Percentiles rank a stretch among this genome's conserved stretches.
Conservation (phyloP, 30 jellyfish, hydroid and myxozoan genomes). For the Aurelia aurita region DNA sequence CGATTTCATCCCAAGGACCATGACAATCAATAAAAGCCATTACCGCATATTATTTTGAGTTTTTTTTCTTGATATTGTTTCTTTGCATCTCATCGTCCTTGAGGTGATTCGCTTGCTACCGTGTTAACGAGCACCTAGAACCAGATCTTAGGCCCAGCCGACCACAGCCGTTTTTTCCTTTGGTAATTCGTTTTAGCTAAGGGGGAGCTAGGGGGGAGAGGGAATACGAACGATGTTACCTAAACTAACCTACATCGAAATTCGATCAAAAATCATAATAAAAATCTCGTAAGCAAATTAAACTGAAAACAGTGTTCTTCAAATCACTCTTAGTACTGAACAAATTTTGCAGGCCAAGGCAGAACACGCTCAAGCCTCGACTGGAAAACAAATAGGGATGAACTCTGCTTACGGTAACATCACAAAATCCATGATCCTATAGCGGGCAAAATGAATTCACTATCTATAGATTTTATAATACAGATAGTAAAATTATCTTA, state of each 20-base stretch:
- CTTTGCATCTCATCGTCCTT: too few relatives aligned
- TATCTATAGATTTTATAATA: conserved; percentile 18
- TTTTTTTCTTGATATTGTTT: too few relatives aligned
- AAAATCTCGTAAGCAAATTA: neutral
- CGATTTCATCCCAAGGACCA: too few relatives aligned
- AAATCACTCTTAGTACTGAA: conserved; percentile 4
- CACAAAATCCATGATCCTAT: too few relatives aligned
- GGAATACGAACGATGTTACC: neutral
- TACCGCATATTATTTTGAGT: too few relatives aligned
- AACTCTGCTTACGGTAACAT: too few relatives aligned
- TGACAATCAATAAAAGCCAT: too few relatives aligned
- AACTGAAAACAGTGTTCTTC: neutral
- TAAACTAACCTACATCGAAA: neutral
- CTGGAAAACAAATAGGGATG: neutral
- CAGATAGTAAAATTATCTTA: conserved; percentile 21
- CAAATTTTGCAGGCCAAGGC: conserved; percentile 2
- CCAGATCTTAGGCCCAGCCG: too few relatives aligned
- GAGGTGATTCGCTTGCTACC: too few relatives aligned
- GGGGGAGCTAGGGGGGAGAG: neutral
- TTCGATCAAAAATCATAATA: neutral
- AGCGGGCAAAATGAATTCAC: conserved; percentile 9
- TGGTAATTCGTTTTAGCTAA: too few relatives aligned
- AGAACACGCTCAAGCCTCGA: neutral
- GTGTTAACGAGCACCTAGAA: too few relatives aligned
- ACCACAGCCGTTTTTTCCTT: too few relatives aligned